Base-by-base conservation (phyloP, 1,140 invertebrate genomes). In the Brachionus manjavacas region DNA sequence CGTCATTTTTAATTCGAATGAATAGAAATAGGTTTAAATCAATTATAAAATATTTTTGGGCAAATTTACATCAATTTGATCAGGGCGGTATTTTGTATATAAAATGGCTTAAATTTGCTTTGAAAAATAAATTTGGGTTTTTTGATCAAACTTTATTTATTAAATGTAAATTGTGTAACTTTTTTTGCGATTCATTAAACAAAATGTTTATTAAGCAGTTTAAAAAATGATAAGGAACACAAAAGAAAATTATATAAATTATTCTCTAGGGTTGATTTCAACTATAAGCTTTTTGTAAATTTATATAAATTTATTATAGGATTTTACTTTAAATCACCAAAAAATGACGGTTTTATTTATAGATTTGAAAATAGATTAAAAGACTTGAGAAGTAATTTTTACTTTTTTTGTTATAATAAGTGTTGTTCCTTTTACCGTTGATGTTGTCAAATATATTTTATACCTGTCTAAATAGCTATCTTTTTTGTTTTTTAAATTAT, bases 281-380 rank as follows among this genome's bases (percentile, higher is more conserved):
- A 43, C 39, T 23, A 39, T 74, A 23, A 4, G 9, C 35, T 20
- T 11, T 41, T 39, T 41, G 31, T 74, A 41, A 76, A 46, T 76
- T 49, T 76, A 25, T 12, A 43, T 35, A 76, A 76, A 76, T 76
- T 76, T 35, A 25, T 76, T 25, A 14, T 49, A 20, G 72, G 41
- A 20, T 49, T 49, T 49, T 72, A 39, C n/a, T 39, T 72, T 16
- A 72, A 16, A 39, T 16, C 11, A 16, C 6, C 9, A 41, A 72
- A 72, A 72, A 41, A 72, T 72, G 68, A 72, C 68, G 68, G 41
- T 72, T 72, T 72, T 72, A 72, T 20, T 72, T 72, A 16, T 72
- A 72, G 20, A 72, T 41, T 72, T 16, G 7, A 20, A 39, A 41
- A 16, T 72, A 72, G 35, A 16, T 9, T 20, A 0, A 31, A 68